Conservation (phyloP, 2,888 invertebrate species). For the Bellardia pandia region DNA sequence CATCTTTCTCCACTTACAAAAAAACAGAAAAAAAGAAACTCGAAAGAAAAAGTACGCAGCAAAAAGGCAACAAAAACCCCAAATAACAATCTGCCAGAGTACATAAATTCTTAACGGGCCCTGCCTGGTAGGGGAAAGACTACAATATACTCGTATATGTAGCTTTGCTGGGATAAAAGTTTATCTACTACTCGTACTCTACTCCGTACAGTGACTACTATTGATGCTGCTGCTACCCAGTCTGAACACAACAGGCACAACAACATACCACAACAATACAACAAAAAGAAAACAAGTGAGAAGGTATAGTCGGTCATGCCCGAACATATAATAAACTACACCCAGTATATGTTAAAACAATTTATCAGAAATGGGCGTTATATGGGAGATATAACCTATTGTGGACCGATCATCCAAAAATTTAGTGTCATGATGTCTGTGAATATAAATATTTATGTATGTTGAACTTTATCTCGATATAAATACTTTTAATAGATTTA, state of each 20-base stretch:
- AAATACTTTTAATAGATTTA: too few relatives aligned
- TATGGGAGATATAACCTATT: too few relatives aligned
- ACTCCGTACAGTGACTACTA: conserved; percentile 18
- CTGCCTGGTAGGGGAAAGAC: conserved; percentile 29
- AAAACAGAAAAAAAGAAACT: not conserved
- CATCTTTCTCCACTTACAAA: not conserved
- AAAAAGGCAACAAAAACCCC: conserved; percentile 18
- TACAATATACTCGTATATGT: not conserved
- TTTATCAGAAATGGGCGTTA: too few relatives aligned
- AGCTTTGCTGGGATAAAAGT: conserved; percentile 30
- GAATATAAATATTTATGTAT: too few relatives aligned
- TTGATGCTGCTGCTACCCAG: conserved; percentile 41
- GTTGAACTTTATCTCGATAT: too few relatives aligned
- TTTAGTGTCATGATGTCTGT: too few relatives aligned
- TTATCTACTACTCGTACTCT: conserved; percentile 20
- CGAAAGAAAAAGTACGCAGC: not conserved
- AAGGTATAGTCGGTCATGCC: too few relatives aligned
- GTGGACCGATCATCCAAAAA: too few relatives aligned
- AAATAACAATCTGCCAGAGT: conserved; percentile 47
- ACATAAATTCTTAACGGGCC: conserved; percentile 60
- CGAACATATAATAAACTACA: too few relatives aligned
- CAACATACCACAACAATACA: conserved; percentile 26
- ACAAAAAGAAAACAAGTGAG: not conserved
- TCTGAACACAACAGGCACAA: conserved; percentile 34
- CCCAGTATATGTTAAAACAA: too few relatives aligned